phyloP scores from a whole-genome alignment of 2,888 invertebrate genomes.

The Andrena marginata region DNA sequence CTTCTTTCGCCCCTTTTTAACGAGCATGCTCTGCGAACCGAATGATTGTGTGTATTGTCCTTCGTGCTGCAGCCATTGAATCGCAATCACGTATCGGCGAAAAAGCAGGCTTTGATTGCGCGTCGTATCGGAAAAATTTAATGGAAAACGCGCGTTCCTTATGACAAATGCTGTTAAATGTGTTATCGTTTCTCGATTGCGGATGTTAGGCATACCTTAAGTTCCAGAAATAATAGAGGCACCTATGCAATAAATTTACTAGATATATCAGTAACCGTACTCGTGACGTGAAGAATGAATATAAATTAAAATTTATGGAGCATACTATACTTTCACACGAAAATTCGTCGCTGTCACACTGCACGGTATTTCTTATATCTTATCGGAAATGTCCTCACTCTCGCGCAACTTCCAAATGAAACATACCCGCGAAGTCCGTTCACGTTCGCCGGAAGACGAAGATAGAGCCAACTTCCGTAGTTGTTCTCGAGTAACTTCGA shows the following conservation, averaged over 20 bases:
- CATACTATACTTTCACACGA: not conserved
- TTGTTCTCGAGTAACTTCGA: constrained; percentile 55
- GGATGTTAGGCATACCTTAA: not conserved
- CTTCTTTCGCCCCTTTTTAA: constrained; percentile 1
- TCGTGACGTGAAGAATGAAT: too few relatives aligned
- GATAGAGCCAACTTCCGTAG: constrained; percentile 46
- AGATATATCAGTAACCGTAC: not conserved
- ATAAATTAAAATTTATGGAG: too few relatives aligned
- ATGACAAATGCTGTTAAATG: not conserved
- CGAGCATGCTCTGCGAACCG: constrained; percentile 2
- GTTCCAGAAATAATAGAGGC: too few relatives aligned
- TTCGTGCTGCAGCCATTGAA: not conserved
- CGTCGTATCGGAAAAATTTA: constrained; percentile 1
- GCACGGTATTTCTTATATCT: constrained; percentile 2
- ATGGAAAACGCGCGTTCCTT: not conserved
- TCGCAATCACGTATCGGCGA: not conserved
- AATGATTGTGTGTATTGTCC: constrained; percentile 10
- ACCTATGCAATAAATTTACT: not conserved
- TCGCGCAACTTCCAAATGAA: constrained; percentile 19
- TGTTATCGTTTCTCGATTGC: not conserved
- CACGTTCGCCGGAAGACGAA: constrained; percentile 41
- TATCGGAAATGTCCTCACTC: constrained; percentile 10
- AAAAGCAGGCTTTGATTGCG: constrained; percentile 24
- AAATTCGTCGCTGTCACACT: not conserved
- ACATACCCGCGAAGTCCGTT: constrained; percentile 16